Evolutionary conservation across 1,140 invertebrate genomes (phyloP).

Genomic region (Paralvinella palmiformis): DNA sequence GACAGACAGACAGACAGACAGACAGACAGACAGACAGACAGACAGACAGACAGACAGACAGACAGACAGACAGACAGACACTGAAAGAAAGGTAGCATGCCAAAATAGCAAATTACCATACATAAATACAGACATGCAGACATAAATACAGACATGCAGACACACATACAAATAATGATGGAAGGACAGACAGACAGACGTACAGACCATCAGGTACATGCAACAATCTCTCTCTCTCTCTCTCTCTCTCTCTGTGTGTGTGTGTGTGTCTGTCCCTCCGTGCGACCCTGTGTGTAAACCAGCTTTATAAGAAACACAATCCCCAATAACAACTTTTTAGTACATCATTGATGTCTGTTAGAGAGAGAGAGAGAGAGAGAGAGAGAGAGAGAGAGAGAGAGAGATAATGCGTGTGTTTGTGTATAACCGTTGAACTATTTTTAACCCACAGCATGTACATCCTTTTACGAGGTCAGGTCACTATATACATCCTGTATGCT

Average conservation of each 20-base stretch:
- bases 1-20: not conserved
- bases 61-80: not conserved
- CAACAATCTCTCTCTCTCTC: not conserved
- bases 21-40: not conserved
- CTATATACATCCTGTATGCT: constrained; percentile 33
- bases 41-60: not conserved
- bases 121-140: not conserved
- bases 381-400: too few species aligned
- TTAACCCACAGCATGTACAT: constrained; percentile 20
- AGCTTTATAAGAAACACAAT: too few species aligned
- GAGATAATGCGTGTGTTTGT: too few species aligned
- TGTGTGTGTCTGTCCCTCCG: not conserved
- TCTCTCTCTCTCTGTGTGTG: not conserved
- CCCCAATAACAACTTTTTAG: too few species aligned
- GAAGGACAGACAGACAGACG: not conserved
- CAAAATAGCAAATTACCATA: not conserved
- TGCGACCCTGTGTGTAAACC: too few species aligned
- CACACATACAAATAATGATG: constrained; percentile 1
- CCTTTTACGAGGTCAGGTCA: constrained; percentile 12
- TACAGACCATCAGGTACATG: not conserved
- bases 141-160: not conserved
- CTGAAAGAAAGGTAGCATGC: not conserved
- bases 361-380: too few species aligned
- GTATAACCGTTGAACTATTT: not conserved
- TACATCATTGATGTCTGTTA: too few species aligned